Evolutionary conservation across 2,888 invertebrate genomes (phyloP), one percentile per base, ranked within the genome.

Genomic region (Papilio gigon): DNA sequence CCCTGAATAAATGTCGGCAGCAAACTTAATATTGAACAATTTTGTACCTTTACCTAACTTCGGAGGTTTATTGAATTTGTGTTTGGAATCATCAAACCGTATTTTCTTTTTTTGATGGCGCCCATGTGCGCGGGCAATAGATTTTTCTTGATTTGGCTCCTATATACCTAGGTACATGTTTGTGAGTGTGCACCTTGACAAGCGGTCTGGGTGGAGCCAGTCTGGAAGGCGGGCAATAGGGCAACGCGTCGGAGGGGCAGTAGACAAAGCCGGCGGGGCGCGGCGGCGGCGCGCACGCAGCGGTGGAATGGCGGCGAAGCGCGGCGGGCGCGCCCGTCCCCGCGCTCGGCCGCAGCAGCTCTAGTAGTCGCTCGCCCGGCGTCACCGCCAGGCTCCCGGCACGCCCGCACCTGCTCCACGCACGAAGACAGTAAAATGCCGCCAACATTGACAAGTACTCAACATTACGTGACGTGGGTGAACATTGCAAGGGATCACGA

Each of bases 291-390:
- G 77, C 77, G 35, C 78, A 78, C 2, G 77, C 77, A 1, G 90
- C 89, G 1, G 90, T 87, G 44, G 89, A 89, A 79, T 91, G 90
- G 9, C 93, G 86, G 62, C 93, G 88, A n/a, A 89, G 91, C 0
- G 89, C 85, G 17, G 11, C 12, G 37, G 42, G 42, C 17, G 17
- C 17, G 42, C 9, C 42, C 1, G 42, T 4, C 42, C 88, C 89
- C 1, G 76, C 75, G 74, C 84, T 89, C 53, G 93, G 93, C 71
- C 93, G 88, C 73, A 93, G 88, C 72, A 92, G 85, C 76, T 93
- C 93, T 80, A 93, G 87, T 71, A 93, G 89, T 75, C 92, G 90
- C 84, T 92, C 92, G 74, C 92, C 91, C 71, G 92, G 90, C 70
- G 89, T 89, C 71, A 90, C 90, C 67, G 92, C 93, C 65, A 92